Conservation (phyloP, 1,140 invertebrate genomes). For the Cydia pomonella region DNA sequence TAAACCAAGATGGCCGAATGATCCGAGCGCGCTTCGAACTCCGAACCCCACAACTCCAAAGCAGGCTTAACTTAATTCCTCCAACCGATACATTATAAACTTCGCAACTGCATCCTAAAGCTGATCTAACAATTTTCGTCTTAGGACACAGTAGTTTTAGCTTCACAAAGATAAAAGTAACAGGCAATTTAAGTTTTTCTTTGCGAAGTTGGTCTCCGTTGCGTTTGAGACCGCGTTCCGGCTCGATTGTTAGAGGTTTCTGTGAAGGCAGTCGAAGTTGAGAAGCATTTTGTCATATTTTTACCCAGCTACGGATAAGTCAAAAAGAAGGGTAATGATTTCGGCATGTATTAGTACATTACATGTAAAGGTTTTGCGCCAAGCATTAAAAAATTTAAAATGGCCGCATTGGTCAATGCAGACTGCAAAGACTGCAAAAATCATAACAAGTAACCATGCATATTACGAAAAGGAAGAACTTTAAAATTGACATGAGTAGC, state of each 20-base stretch:
- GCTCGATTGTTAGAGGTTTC: not conserved
- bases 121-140: slow-evolving; percentile 33
- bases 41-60: not conserved
- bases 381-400: too few relatives aligned
- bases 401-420: too few relatives aligned
- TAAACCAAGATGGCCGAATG: not conserved
- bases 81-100: slow-evolving; percentile 25
- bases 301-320: not conserved
- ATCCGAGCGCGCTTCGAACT: not conserved
- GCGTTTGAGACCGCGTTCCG: slow-evolving; percentile 10
- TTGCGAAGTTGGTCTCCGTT: slow-evolving; percentile 35
- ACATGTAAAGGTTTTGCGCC: too few relatives aligned
- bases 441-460: too few relatives aligned
- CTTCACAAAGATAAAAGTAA: slow-evolving; percentile 61
- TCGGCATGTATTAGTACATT: too few relatives aligned
- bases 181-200: slow-evolving; percentile 68
- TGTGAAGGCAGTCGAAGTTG: not conserved
- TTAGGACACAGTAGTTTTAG: slow-evolving; percentile 46
- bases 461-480: too few relatives aligned
- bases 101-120: slow-evolving; percentile 26
- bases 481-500: too few relatives aligned
- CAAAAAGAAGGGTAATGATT: not conserved
- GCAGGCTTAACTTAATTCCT: slow-evolving; percentile 16
- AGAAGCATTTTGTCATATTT: not conserved
- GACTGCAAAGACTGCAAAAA: too few relatives aligned